Evolutionary conservation across 2,797 vertebrate genomes (phyloP).

Genomic region (Stomatorhinus walkeri): DNA sequence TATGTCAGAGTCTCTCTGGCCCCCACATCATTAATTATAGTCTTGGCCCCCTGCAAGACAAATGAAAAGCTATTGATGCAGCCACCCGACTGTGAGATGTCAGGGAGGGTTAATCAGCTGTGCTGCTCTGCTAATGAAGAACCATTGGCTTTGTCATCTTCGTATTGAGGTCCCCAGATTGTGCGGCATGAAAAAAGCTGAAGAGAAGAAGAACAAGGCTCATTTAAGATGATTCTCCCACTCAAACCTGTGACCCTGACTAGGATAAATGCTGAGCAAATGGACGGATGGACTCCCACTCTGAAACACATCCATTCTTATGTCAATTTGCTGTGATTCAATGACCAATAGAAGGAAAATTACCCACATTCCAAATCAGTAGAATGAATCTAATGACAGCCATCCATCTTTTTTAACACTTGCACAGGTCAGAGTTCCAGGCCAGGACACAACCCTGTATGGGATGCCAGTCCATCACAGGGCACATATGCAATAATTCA

Average conservation of each 20-base stretch:
- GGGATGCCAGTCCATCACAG: not conserved
- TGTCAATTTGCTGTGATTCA: not conserved
- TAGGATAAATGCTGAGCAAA: not conserved
- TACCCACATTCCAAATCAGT: not conserved
- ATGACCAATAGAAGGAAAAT: not conserved
- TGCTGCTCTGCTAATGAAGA: conserved; percentile 5
- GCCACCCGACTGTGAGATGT: not conserved
- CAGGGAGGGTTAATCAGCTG: not conserved
- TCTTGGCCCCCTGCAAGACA: not conserved
- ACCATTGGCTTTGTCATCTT: not conserved
- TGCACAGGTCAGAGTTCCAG: not conserved
- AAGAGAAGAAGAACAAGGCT: not conserved
- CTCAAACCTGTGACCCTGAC: not conserved
- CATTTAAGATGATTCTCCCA: not conserved
- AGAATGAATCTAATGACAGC: not conserved
- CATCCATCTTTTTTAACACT: not conserved
- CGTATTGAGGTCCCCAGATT: not conserved
- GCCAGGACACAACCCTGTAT: not conserved
- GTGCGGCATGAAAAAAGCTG: no score
- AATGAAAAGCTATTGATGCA: not conserved
- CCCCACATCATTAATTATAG: not conserved
- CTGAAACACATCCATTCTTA: conserved; percentile 1
- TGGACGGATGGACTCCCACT: not conserved
- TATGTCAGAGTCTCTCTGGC: not conserved
- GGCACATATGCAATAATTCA: not conserved